Conservation (phyloP, 2,888 invertebrate species). For the Alitta virens region DNA sequence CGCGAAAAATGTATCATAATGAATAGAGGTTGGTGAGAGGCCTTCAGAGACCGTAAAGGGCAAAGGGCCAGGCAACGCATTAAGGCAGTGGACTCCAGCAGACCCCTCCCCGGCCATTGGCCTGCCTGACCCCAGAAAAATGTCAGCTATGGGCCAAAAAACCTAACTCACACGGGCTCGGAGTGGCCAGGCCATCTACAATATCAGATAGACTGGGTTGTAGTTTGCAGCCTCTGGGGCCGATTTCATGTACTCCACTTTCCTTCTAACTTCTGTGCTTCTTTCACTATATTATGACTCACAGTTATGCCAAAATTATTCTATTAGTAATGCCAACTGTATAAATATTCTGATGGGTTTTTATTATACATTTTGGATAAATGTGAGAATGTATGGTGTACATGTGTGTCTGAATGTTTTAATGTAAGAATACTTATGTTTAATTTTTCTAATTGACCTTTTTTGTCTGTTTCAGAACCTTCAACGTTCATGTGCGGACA, state of each 20-base stretch:
- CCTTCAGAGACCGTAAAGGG: not conserved
- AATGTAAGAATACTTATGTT: too few species aligned
- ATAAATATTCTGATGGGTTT: too few species aligned
- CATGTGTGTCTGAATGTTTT: too few species aligned
- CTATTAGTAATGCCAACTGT: too few species aligned
- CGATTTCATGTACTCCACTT: not conserved
- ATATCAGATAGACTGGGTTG: not conserved
- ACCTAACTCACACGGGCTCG: not conserved
- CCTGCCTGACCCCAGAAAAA: not conserved
- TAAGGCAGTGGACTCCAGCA: not conserved
- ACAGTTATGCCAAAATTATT: too few species aligned
- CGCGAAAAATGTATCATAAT: not conserved
- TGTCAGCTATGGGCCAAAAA: conserved; percentile 1
- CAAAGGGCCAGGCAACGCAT: not conserved
- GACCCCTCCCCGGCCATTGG: not conserved
- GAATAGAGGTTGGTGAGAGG: not conserved
- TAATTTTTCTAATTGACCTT: too few species aligned
- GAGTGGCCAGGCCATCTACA: not conserved
- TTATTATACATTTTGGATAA: too few species aligned
- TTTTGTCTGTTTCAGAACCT: conserved; percentile 67
- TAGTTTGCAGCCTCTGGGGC: not conserved
- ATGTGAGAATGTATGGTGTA: too few species aligned
- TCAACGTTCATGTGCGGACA: conserved; percentile 91
- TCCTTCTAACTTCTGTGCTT: not conserved
- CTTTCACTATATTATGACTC: too few species aligned